Evolutionary conservation across 2,797 vertebrate genomes (phyloP).

Genomic region (Enteromius argenteus): DNA sequence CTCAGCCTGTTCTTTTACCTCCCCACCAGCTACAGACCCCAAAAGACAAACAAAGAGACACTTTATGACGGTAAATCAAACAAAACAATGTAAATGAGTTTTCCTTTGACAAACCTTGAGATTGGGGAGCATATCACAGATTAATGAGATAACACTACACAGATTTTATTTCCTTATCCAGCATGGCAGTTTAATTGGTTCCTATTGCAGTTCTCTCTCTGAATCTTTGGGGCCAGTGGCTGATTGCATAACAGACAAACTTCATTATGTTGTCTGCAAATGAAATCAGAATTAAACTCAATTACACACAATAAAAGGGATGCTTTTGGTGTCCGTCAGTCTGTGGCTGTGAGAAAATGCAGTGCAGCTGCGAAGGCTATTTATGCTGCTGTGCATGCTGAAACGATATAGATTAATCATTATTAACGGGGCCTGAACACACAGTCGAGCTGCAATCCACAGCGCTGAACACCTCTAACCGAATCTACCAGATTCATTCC

Average conservation of each 20-base stretch:
- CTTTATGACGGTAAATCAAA: constrained; percentile 56
- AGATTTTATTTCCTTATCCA: constrained; percentile 28
- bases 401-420: constrained; percentile 57
- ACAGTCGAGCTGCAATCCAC: constrained; percentile 37
- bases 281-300: constrained; percentile 52
- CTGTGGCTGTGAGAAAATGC: constrained; percentile 14
- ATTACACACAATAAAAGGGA: constrained; percentile 41
- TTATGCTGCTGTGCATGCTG: constrained; percentile 41
- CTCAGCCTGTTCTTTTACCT: constrained; percentile 37
- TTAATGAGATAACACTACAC: constrained; percentile 34
- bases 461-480: constrained; percentile 42
- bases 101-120: constrained; percentile 44
- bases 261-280: constrained; percentile 55
- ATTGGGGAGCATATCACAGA: constrained; percentile 26
- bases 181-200: constrained; percentile 58
- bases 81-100: constrained; percentile 48
- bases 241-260: constrained; percentile 55
- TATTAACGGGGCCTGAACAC: constrained; percentile 40
- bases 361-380: constrained; percentile 41
- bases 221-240: constrained; percentile 34
- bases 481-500: constrained; percentile 45
- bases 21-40: constrained; percentile 25
- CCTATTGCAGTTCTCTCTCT: constrained; percentile 43
- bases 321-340: neutral
- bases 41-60: constrained; percentile 39